Conservation (phyloP, 2,113 vertebrate genomes). For the Ursus arctos region DNA sequence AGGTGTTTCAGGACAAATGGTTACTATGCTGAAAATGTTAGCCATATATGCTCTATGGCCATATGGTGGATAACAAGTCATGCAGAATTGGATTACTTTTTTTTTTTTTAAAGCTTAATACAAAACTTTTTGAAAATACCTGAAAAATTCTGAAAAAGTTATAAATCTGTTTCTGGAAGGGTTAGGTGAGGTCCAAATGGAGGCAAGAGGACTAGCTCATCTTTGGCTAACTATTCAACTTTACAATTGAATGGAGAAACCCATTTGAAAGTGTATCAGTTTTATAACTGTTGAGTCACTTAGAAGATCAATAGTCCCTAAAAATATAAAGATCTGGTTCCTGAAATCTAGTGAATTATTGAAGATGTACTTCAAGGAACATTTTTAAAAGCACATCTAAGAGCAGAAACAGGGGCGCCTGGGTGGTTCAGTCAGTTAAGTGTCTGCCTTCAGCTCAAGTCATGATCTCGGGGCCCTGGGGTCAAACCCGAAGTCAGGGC, state of each 20-base stretch:
- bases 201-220: neutral
- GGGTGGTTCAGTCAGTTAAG: neutral
- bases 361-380: neutral
- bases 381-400: neutral
- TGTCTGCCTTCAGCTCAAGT: neutral
- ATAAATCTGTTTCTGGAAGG: conserved; percentile 11
- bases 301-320: neutral
- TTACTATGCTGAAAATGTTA: conserved; percentile 43
- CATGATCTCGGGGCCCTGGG: neutral
- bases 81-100: neutral
- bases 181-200: neutral
- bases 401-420: neutral
- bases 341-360: conserved; percentile 11
- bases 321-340: neutral
- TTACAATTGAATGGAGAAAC: neutral
- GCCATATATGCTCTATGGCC: neutral
- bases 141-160: neutral
- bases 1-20: neutral
- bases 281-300: neutral
- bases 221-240: neutral
- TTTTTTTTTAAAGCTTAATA: neutral
- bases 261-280: neutral
- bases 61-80: neutral
- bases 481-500: neutral
- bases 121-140: neutral